A percentile compares a stretch with the other conserved stretches of the same genome.
phyloP scores from a whole-genome alignment of 2,888 invertebrate genomes.

The Stenurella melanura region DNA sequence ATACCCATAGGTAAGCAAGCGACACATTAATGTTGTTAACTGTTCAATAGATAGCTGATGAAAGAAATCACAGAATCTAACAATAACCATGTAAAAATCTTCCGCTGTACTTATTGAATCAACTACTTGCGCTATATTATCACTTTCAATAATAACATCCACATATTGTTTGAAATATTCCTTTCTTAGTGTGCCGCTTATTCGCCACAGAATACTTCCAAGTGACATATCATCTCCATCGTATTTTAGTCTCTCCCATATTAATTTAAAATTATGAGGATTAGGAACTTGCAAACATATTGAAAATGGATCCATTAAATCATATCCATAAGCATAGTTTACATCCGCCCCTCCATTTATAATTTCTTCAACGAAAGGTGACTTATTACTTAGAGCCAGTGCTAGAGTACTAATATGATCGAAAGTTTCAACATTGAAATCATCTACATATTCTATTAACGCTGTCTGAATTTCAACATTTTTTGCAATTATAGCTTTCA shows the following conservation, averaged over 20 bases:
- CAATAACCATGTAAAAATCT: constrained; percentile 53
- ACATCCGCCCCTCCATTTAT: constrained; percentile 61
- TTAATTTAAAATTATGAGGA: constrained; percentile 55
- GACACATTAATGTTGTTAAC: constrained; percentile 50
- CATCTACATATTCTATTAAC: constrained; percentile 60
- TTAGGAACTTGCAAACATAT: constrained; percentile 56
- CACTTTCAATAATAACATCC: constrained; percentile 58
- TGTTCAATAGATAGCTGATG: constrained; percentile 51
- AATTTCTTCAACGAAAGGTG: constrained; percentile 59
- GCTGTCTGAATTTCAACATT: constrained; percentile 56
- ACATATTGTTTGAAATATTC: constrained; percentile 55
- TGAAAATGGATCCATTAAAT: constrained; percentile 52
- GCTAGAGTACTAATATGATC: constrained; percentile 58
- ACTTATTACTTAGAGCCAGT: constrained; percentile 56
- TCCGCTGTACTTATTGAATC: constrained; percentile 53
- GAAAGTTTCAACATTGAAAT: constrained; percentile 59
- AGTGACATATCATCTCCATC: constrained; percentile 55
- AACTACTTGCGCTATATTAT: constrained; percentile 55
- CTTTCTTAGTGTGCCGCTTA: constrained; percentile 52
- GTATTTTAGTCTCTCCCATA: constrained; percentile 59
- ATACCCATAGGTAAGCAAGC: constrained; percentile 54
- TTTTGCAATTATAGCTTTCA: constrained; percentile 57
- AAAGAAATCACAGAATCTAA: constrained; percentile 53
- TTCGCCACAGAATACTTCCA: constrained; percentile 52
- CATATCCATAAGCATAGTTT: constrained; percentile 56